phyloP scores from a whole-genome alignment of 2,888 invertebrate genomes.

The Tachina lurida region DNA sequence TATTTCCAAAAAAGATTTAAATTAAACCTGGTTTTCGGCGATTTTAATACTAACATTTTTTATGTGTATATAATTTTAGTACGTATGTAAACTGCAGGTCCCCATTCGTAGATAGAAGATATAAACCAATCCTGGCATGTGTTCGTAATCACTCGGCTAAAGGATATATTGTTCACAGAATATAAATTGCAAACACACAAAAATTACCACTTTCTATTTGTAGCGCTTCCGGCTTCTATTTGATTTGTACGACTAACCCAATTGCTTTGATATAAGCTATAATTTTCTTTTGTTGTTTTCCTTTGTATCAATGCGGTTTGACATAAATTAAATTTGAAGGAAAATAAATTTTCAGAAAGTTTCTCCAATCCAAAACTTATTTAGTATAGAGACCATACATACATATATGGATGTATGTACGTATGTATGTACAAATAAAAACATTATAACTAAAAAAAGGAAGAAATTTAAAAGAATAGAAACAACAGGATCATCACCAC shows the following conservation, averaged over 20 bases:
- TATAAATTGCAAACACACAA: background rate
- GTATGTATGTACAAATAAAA: no score
- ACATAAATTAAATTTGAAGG: background rate
- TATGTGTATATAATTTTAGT: no score
- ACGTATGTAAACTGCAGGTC: no score
- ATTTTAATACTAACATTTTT: no score
- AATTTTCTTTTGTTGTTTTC: slow-evolving; percentile 2
- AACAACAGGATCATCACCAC: background rate
- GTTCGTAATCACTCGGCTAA: background rate
- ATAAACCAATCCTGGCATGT: background rate
- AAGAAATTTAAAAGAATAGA: background rate
- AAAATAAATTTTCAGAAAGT: background rate
- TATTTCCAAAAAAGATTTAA: no score
- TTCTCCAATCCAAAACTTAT: background rate
- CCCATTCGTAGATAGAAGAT: no score
- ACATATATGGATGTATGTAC: no score
- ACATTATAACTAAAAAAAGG: background rate
- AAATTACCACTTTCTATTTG: background rate
- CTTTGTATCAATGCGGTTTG: background rate
- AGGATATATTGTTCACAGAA: background rate
- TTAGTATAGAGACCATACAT: no score
- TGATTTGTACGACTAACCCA: slow-evolving; percentile 7
- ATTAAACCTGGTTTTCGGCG: no score
- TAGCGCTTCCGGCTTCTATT: background rate
- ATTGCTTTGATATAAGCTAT: slow-evolving; percentile 18